Evolutionary conservation across 2,888 invertebrate genomes (phyloP).

Genomic region (Cryptus armator): DNA sequence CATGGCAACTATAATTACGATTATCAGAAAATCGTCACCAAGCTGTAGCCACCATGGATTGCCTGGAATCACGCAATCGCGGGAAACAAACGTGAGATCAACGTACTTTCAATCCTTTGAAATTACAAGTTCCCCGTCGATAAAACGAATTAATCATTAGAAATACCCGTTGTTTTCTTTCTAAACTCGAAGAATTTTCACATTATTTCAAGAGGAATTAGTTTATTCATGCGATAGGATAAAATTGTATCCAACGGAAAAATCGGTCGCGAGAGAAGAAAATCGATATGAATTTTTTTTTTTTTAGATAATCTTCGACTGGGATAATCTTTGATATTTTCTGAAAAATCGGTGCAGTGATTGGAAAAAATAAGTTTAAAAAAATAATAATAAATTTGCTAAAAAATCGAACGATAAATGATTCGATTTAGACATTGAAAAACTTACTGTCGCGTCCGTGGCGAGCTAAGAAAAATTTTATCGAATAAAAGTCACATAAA

Average conservation of each 20-base stretch:
- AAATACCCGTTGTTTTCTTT: too few relatives aligned
- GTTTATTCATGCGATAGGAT: too few relatives aligned
- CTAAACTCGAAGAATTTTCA: too few relatives aligned
- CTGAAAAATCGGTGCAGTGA: too few relatives aligned
- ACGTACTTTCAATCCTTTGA: slow-evolving; percentile 11
- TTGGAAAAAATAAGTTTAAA: too few relatives aligned
- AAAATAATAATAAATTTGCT: not conserved
- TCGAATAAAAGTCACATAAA: slow-evolving; percentile 30
- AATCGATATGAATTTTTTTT: not conserved
- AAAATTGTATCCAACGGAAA: too few relatives aligned
- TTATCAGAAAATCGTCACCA: slow-evolving; percentile 92
- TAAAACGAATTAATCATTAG: too few relatives aligned
- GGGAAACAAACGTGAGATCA: slow-evolving; percentile 26
- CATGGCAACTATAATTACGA: slow-evolving; percentile 90
- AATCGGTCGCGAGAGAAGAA: not conserved
- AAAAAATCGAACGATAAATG: not conserved
- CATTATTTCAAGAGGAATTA: too few relatives aligned
- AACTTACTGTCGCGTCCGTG: slow-evolving; percentile 72
- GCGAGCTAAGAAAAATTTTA: slow-evolving; percentile 69
- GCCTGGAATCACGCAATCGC: slow-evolving; percentile 86
- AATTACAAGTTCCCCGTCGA: too few relatives aligned
- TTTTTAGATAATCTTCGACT: not conserved
- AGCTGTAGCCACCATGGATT: slow-evolving; percentile 93
- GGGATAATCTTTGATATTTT: too few relatives aligned
- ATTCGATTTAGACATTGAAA: not conserved